Evolutionary conservation across 2,888 invertebrate genomes (phyloP), one percentile per base, ranked within the genome.

Genomic region (Lasiommata megera): DNA sequence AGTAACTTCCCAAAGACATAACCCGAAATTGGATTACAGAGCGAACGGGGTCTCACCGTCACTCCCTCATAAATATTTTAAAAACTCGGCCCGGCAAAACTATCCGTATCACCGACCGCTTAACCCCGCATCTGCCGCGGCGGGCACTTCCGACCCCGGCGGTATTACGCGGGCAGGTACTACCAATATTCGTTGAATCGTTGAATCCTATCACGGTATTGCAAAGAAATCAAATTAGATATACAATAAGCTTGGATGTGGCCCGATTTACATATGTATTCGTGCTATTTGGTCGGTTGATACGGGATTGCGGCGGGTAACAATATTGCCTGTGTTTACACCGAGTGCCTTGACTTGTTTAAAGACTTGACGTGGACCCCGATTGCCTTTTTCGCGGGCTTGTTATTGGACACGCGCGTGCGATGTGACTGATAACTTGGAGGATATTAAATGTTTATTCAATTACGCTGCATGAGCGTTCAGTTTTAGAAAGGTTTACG

Each of bases 221-320:
- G 86, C 85, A 81, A 84, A 87, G 88, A 82, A 88, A 88, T 89
- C 88, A 88, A 89, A 90, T 90, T 89, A 89, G 86, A 86, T 88
- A 88, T 80, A 88, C 90, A 89, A 90, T 90, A 89, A 89, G 88
- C 88, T 76, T 76, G 84, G 79, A 80, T 75, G 81, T 82, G 81
- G 76, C 73, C 78, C 78, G 76, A 89, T 90, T 90, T 89, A 88
- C 89, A 90, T 90, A 90, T 88, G 87, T 84, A 90, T 85, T 81
- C 82, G 61, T 74, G 86, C 82, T 86, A 90, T 90, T 88, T 77
- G 83, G 86, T 72, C 84, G 82, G 79, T 74, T 82, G 87, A 88
- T 88, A 82, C 81, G 79, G 84, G 88, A 88, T 88, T 86, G 88
- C 85, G 88, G 84, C 70, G 80, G 77, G 80, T 73, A 68, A 82